phyloP scores from a whole-genome alignment of 2,888 invertebrate species.

The Anarsia innoxiella region DNA sequence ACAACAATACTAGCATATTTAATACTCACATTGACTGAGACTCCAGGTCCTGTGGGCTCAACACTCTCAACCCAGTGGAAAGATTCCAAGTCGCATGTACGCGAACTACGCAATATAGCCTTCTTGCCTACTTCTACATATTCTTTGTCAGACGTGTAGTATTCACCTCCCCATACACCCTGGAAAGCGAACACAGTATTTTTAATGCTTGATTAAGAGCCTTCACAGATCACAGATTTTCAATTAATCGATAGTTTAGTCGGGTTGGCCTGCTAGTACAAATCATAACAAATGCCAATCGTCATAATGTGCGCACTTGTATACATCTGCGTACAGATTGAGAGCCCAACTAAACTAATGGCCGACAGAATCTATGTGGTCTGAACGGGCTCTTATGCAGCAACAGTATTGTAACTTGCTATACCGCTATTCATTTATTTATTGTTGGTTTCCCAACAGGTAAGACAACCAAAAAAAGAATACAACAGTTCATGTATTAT shows the following conservation, averaged over 20 bases:
- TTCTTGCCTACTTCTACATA: not conserved
- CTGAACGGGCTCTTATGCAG: no score
- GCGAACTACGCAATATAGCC: constrained; percentile 22
- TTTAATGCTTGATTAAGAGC: not conserved
- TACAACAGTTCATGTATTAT: not conserved
- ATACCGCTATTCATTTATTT: not conserved
- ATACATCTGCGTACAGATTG: no score
- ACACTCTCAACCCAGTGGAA: constrained; percentile 34
- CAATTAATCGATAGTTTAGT: not conserved
- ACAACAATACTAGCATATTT: no score
- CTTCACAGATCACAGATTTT: not conserved
- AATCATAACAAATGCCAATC: not conserved
- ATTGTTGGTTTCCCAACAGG: no score
- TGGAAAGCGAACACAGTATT: constrained; percentile 8
- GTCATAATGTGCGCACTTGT: not conserved
- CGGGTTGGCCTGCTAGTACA: not conserved
- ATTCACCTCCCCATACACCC: constrained; percentile 34
- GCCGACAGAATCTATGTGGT: no score
- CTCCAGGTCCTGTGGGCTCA: constrained; percentile 18
- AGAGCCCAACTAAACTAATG: no score
- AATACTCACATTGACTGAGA: not conserved
- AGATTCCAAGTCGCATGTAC: constrained; percentile 30
- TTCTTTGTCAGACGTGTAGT: constrained; percentile 23
- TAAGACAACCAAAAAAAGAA: not conserved
- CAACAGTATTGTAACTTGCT: no score